A percentile compares a stretch with the other conserved stretches of the same genome.
phyloP scores from a whole-genome alignment of 2,113 vertebrate species.

The Solea solea region DNA sequence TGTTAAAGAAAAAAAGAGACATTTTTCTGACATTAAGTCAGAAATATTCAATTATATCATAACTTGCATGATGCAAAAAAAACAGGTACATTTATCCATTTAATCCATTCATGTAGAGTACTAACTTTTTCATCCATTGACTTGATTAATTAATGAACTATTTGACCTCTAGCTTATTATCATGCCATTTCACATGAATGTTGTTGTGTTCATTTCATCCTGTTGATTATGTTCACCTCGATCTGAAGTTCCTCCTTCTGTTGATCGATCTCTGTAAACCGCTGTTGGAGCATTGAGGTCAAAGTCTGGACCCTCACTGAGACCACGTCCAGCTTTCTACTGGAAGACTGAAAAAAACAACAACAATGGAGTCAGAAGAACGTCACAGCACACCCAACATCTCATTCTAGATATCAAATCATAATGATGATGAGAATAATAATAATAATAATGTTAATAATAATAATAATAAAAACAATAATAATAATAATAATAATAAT shows the following conservation, averaged over 20 bases:
- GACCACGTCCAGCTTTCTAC: slow-evolving; percentile 44
- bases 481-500: too few species aligned
- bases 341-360: slow-evolving; percentile 48
- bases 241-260: slow-evolving; percentile 88
- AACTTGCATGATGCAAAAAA: too few species aligned
- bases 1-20: too few species aligned
- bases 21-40: too few species aligned
- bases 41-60: too few species aligned
- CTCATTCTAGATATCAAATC: not conserved
- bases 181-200: too few species aligned
- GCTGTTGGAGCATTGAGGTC: slow-evolving; percentile 78
- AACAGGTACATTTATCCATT: too few species aligned
- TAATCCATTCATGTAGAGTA: too few species aligned
- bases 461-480: too few species aligned
- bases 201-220: not conserved
- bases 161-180: not conserved
- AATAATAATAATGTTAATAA: too few species aligned
- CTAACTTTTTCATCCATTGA: not conserved
- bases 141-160: not conserved
- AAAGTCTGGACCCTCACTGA: slow-evolving; percentile 58
- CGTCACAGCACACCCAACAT: not conserved
- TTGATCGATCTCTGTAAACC: slow-evolving; percentile 86
- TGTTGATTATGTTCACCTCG: slow-evolving; percentile 77
- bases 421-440: too few species aligned
- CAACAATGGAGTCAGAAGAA: not conserved